Base-by-base conservation (phyloP, 2,113 vertebrate genomes). In the Cromileptes altivelis region DNA sequence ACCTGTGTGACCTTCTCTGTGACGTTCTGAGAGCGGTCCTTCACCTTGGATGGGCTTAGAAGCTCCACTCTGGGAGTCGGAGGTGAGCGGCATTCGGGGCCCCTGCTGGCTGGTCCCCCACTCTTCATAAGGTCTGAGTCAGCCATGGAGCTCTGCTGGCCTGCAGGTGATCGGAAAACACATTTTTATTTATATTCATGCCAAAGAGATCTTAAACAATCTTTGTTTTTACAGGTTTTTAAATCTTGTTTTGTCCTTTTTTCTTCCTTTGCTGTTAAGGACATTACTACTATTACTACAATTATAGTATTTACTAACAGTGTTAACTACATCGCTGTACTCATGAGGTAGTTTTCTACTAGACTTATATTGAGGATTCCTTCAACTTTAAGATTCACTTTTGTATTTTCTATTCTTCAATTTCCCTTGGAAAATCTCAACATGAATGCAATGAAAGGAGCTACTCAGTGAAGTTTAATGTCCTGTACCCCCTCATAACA, bases 1-100 rank as follows among this genome's bases (percentile, higher is more conserved):
- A 95, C 94, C 94, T 94, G 93, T 0, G 94, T 95, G 86, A 95
- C 93, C 80, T 92, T 95, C 85, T 95, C 92, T 80, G 85, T 96
- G 86, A 95, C 84, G 72, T 94, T 92, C 64, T 92, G 94, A 52
- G 88, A 77, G 73, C 85, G 77, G 12, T 93, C 93, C 91, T 93
- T 95, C 84, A 93, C 89, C 74, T 93, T 94, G 83, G 93, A 92
- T 57, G 91, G 90, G 58, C 85, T 78, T 49, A 84, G 90, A 18
- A 94, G 91, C 86, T 96, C 94, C 77, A 93, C 91, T 80, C 77
- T 86, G 23, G 78, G 63, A 13, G 82, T 78, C 0, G 75, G 85
- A 71, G 88, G 81, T 0, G 84, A 91, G 71, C 23, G 27, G 68
- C 60, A 81, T 67, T 91, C 88, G 0, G 83, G 69, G 53, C 37